These are phyloP conservation scores for Forbesichthys agassizii DNA, from an alignment of 2,113 vertebrate species.

Conservation along the genomic window DNA sequence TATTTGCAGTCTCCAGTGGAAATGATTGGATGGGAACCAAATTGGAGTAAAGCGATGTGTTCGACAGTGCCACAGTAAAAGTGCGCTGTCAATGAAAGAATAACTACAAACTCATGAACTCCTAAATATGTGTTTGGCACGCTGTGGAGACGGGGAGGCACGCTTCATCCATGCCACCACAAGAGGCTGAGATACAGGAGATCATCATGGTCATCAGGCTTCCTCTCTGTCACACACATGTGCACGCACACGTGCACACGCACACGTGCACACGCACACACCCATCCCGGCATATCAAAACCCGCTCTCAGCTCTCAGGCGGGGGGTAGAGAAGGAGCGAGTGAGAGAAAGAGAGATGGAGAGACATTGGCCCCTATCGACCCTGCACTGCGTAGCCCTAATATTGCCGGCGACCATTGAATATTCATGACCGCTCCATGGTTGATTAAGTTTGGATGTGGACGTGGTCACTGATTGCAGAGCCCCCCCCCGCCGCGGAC, in stretches of 20 bases:
- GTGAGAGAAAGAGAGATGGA: no score
- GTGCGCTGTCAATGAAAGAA: constrained; percentile 59
- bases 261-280: background rate
- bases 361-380: background rate
- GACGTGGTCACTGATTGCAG: constrained; percentile 6
- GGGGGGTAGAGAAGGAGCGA: no score
- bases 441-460: constrained; percentile 45
- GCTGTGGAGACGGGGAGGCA: constrained; percentile 7
- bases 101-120: constrained; percentile 61
- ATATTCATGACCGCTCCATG: constrained; percentile 60
- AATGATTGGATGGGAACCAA: constrained; percentile 48
- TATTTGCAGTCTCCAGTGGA: constrained; percentile 19
- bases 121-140: constrained; percentile 43
- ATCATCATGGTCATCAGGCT: background rate
- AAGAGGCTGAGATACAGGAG: background rate
- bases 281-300: no score
- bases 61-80: constrained; percentile 46
- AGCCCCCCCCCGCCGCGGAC: no score
- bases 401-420: constrained; percentile 19
- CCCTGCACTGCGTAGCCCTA: background rate
- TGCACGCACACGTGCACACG: background rate
- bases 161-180: background rate
- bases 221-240: background rate
- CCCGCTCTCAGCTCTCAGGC: no score
- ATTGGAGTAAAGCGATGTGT: constrained; percentile 49